Conservation (phyloP, 2,888 invertebrate genomes). For the Pegoplata infirma region DNA sequence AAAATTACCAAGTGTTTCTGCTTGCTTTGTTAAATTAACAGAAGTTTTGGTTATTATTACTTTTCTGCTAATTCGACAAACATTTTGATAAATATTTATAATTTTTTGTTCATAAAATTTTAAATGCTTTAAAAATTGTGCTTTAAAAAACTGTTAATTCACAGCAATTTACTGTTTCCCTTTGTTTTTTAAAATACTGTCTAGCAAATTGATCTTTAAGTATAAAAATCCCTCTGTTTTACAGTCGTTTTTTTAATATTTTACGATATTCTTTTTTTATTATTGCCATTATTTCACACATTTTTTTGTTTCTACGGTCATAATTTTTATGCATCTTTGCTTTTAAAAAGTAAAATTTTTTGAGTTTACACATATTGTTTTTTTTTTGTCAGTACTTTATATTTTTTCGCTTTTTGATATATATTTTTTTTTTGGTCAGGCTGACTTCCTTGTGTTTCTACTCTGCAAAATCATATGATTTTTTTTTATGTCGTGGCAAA, state of each 20-base stretch:
- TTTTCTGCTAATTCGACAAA: too few relatives aligned
- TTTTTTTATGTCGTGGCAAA: constrained; percentile 20
- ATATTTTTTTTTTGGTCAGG: constrained; percentile 40
- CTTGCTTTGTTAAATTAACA: too few relatives aligned
- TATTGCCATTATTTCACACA: neutral
- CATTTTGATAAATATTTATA: too few relatives aligned
- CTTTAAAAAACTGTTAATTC: too few relatives aligned
- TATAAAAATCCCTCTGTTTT: too few relatives aligned
- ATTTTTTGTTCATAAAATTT: too few relatives aligned
- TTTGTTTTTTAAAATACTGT: too few relatives aligned
- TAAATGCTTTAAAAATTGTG: too few relatives aligned
- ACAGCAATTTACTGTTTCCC: too few relatives aligned
- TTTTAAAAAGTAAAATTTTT: constrained; percentile 15
- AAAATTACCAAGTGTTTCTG: too few relatives aligned
- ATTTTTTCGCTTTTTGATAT: neutral
- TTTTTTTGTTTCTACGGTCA: constrained; percentile 19
- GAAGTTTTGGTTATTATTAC: too few relatives aligned
- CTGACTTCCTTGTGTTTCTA: constrained; percentile 42
- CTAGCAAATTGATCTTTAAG: too few relatives aligned
- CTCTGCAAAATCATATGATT: neutral
- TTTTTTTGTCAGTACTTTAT: constrained; percentile 10
- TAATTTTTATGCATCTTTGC: constrained; percentile 54
- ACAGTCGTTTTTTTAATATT: neutral
- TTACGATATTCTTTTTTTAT: neutral
- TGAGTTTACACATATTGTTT: neutral